Evolutionary conservation across 2,888 invertebrate species (phyloP).

Genomic region (Prionchulus punctatus): DNA sequence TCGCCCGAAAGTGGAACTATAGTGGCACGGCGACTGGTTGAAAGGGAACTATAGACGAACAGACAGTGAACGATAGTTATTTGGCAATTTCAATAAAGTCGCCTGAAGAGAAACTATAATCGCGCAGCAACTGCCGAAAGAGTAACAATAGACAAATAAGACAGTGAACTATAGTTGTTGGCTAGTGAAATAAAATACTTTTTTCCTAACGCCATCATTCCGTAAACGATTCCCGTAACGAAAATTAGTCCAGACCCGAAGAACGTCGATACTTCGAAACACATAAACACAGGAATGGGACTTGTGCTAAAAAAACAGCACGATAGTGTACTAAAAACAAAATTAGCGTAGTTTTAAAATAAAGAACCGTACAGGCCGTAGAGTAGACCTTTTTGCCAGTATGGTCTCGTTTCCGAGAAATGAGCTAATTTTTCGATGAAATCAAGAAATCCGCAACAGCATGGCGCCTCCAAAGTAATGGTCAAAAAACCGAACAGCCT

Average conservation of each 20-base stretch:
- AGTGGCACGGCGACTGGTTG: no score
- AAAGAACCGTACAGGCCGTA: slow-evolving; percentile 41
- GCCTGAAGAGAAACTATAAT: no score
- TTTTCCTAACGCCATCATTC: slow-evolving; percentile 82
- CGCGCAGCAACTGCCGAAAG: no score
- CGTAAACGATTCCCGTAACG: slow-evolving; percentile 70
- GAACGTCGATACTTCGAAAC: slow-evolving; percentile 55
- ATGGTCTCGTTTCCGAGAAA: slow-evolving; percentile 62
- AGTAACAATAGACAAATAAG: no score
- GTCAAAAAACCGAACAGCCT: slow-evolving; percentile 67
- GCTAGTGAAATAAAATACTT: slow-evolving; percentile 46
- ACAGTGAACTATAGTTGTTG: neutral
- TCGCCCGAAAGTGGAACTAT: no score
- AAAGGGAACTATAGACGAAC: no score
- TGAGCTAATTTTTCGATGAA: slow-evolving; percentile 68
- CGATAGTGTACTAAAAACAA: neutral
- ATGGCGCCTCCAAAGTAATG: slow-evolving; percentile 80
- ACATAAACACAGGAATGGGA: slow-evolving; percentile 60
- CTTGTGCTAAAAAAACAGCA: slow-evolving; percentile 47
- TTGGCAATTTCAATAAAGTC: no score
- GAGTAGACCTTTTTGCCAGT: slow-evolving; percentile 69
- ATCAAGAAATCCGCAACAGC: slow-evolving; percentile 88
- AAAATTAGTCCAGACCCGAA: slow-evolving; percentile 77
- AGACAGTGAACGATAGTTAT: no score
- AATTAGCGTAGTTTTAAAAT: neutral